Conservation (phyloP, 1,140 invertebrate genomes). For the Neotoxoptera formosana region DNA sequence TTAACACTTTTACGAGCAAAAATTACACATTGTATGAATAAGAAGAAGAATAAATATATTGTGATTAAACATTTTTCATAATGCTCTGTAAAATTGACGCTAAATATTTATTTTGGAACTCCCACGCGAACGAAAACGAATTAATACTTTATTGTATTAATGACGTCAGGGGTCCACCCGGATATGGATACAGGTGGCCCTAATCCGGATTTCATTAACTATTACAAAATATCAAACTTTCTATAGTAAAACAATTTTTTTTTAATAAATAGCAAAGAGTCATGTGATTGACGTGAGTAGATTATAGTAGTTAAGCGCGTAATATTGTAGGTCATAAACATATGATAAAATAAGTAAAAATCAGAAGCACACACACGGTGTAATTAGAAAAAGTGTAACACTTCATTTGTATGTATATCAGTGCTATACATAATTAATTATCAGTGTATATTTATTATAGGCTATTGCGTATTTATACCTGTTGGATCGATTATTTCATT, state of each 20-base stretch:
- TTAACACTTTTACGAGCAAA: not conserved
- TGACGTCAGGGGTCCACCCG: conserved; percentile 2
- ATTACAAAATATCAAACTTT: conserved; percentile 37
- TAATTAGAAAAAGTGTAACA: conserved; percentile 34
- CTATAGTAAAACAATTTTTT: conserved; percentile 13
- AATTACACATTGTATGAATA: not conserved
- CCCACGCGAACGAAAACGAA: not conserved
- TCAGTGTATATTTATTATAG: not conserved
- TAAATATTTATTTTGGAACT: not conserved
- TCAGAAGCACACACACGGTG: not conserved
- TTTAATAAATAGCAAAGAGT: not conserved
- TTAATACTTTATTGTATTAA: not conserved
- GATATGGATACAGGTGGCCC: not conserved
- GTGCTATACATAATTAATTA: not conserved
- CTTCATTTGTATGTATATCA: not conserved
- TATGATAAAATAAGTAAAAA: conserved; percentile 25
- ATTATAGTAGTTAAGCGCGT: conserved; percentile 1
- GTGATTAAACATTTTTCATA: not conserved
- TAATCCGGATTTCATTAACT: conserved; percentile 41
- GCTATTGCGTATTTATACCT: not conserved
- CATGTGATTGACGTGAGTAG: conserved; percentile 8
- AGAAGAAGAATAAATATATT: not conserved
- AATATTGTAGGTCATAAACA: not conserved
- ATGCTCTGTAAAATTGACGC: not conserved
- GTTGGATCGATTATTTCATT: not conserved